Evolutionary conservation across 2,797 vertebrate species (phyloP).

Genomic region (Peromyscus attwateri): DNA sequence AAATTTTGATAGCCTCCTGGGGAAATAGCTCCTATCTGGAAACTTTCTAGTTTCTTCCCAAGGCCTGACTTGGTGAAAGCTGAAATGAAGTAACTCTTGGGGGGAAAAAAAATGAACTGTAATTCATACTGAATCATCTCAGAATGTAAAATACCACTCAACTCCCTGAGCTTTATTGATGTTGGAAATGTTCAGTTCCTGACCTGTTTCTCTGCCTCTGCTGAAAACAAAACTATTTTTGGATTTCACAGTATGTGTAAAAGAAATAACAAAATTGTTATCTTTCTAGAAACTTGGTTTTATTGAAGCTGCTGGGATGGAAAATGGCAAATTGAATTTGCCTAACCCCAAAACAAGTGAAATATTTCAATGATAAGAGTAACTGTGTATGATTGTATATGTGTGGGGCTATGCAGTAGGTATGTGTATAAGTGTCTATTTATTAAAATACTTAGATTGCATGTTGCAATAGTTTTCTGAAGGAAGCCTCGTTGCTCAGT

Average conservation of each 20-base stretch:
- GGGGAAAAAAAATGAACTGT: slow-evolving; percentile 47
- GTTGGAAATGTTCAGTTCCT: slow-evolving; percentile 55
- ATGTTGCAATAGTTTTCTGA: slow-evolving; percentile 70
- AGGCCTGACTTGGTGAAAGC: slow-evolving; percentile 58
- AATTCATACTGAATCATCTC: slow-evolving; percentile 72
- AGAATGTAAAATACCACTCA: slow-evolving; percentile 41
- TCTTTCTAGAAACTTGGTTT: slow-evolving; percentile 19
- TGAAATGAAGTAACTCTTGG: slow-evolving; percentile 69
- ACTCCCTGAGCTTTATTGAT: slow-evolving; percentile 45
- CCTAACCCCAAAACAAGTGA: slow-evolving; percentile 58
- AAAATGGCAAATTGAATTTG: slow-evolving; percentile 69
- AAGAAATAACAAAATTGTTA: slow-evolving; percentile 16
- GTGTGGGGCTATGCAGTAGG: slow-evolving; percentile 61
- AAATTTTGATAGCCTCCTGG: neutral
- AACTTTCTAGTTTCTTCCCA: slow-evolving; percentile 48
- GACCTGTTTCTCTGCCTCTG: slow-evolving; percentile 58
- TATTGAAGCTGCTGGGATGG: slow-evolving; percentile 63
- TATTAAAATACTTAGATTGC: slow-evolving; percentile 81
- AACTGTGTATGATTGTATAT: slow-evolving; percentile 66
- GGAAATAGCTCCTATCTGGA: slow-evolving; percentile 28
- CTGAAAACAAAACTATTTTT: slow-evolving; percentile 40
- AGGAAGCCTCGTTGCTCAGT: slow-evolving; percentile 66
- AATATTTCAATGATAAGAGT: slow-evolving; percentile 71
- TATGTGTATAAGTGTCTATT: slow-evolving; percentile 77
- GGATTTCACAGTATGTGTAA: slow-evolving; percentile 49